Percentiles rank a stretch among this genome's conserved stretches.
Evolutionary conservation across 2,888 invertebrate genomes (phyloP).

Genomic region (Fragum whitleyi): DNA sequence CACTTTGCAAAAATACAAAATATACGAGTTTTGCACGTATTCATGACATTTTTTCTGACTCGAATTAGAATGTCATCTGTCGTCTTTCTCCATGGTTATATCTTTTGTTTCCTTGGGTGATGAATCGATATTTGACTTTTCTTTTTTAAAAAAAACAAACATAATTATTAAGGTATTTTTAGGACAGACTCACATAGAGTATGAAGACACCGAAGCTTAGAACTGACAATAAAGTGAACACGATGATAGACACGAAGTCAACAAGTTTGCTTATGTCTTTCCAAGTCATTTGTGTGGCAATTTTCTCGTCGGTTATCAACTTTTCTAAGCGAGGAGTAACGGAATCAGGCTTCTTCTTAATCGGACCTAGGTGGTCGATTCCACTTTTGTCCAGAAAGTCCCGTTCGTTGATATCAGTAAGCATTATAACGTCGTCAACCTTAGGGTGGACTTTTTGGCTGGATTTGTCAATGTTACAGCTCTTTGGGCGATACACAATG

Average conservation of each 20-base stretch:
- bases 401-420: background rate
- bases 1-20: no score
- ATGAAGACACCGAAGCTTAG: constrained; percentile 10
- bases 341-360: background rate
- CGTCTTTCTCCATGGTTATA: no score
- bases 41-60: no score
- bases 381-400: background rate
- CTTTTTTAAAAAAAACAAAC: no score
- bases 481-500: background rate
- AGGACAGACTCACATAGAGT: background rate
- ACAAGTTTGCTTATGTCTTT: background rate
- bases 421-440: background rate
- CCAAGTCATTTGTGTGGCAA: background rate
- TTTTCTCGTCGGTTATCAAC: background rate
- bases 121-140: no score
- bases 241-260: background rate
- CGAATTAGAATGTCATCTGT: no score
- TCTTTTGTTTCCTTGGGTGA: no score
- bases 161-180: no score
- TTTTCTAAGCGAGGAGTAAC: background rate
- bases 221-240: background rate
- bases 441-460: background rate
- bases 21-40: no score
- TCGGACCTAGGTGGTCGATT: background rate
- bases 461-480: no score